Conservation (phyloP, 2,113 vertebrate genomes). For the Hippoglossus stenolepis region DNA sequence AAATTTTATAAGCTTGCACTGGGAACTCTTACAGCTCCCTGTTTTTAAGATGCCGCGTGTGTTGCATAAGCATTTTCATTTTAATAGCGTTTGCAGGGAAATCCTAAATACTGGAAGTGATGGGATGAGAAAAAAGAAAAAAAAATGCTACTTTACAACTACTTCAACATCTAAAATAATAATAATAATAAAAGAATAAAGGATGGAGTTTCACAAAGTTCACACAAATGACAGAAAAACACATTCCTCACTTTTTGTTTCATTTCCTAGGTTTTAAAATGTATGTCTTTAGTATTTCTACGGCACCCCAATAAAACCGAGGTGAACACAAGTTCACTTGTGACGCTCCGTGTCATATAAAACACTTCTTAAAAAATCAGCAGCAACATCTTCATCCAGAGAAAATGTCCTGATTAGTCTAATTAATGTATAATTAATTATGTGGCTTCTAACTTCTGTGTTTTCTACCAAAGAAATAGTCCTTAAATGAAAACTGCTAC, state of each 20-base stretch:
- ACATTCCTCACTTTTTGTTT: neutral
- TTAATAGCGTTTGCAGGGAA: constrained; percentile 1
- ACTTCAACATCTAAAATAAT: neutral
- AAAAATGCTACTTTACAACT: neutral
- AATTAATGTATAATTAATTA: neutral
- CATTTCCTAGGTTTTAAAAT: neutral
- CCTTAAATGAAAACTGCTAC: too few species aligned
- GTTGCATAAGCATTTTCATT: constrained; percentile 21
- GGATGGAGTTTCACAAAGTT: neutral
- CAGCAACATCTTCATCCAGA: too few species aligned
- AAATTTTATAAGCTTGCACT: constrained; percentile 31
- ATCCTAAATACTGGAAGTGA: constrained; percentile 20
- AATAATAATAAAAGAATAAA: too few species aligned
- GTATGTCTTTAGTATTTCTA: neutral
- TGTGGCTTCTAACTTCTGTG: neutral
- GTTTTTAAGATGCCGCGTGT: constrained; percentile 20
- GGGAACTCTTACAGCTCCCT: constrained; percentile 21
- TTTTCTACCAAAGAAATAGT: neutral
- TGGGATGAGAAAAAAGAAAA: neutral
- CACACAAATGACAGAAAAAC: neutral
- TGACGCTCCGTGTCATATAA: neutral
- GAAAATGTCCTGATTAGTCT: neutral
- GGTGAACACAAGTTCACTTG: neutral
- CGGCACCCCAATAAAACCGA: neutral
- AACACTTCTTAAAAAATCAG: neutral